A percentile compares a stretch with the other conserved stretches of the same genome.
These are phyloP conservation scores for Orestias chungarensis DNA, from an alignment of 2,797 vertebrate genomes.

Conservation along the genomic window DNA sequence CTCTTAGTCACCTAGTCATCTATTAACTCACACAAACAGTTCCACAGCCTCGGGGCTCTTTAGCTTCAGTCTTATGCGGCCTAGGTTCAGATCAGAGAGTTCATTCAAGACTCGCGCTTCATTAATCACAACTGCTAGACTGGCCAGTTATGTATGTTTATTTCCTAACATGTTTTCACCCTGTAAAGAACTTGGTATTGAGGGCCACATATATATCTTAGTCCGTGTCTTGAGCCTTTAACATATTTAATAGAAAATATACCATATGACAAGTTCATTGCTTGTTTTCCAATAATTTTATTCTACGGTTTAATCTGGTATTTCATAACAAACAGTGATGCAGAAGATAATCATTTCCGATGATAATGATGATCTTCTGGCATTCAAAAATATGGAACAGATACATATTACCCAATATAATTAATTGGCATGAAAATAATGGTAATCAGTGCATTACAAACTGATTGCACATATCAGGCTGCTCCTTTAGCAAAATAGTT, in stretches of 20 bases:
- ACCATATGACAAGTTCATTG: slow-evolving; percentile 7
- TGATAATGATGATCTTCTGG: too few relatives aligned
- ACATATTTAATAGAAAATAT: slow-evolving; percentile 17
- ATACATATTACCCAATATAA: background rate
- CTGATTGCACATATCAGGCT: background rate
- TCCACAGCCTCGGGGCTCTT: slow-evolving; percentile 52
- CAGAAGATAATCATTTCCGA: background rate
- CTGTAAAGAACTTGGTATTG: slow-evolving; percentile 56
- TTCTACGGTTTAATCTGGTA: background rate
- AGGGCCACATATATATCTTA: slow-evolving; percentile 38
- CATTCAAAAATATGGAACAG: background rate
- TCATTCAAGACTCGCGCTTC: slow-evolving; percentile 59
- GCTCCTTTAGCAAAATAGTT: background rate
- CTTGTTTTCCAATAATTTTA: background rate
- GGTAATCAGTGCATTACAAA: background rate
- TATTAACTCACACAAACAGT: slow-evolving; percentile 61
- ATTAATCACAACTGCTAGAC: slow-evolving; percentile 70
- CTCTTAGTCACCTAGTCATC: slow-evolving; percentile 49
- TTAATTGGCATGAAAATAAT: background rate
- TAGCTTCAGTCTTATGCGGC: slow-evolving; percentile 49
- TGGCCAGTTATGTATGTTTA: slow-evolving; percentile 45
- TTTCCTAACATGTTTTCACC: slow-evolving; percentile 55
- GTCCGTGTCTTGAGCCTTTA: slow-evolving; percentile 34
- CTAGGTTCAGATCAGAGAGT: slow-evolving; percentile 63
- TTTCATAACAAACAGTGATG: background rate